Evolutionary conservation across 2,888 invertebrate genomes (phyloP).

Genomic region (Tetragonisca angustula): DNA sequence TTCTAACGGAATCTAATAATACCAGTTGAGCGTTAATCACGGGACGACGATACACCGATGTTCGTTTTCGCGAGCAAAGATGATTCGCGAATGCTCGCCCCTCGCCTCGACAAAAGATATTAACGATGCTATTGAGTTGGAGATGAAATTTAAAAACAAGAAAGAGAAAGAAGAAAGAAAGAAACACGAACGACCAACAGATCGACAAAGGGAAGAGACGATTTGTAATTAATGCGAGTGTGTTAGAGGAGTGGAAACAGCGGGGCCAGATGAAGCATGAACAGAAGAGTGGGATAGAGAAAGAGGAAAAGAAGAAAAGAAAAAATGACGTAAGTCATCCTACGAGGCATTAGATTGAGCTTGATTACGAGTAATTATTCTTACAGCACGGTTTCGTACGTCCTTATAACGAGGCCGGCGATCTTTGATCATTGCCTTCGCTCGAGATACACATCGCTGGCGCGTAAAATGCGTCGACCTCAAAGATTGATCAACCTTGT

Average conservation of each 20-base stretch:
- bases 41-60: background rate
- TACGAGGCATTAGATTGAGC: slow-evolving; percentile 81
- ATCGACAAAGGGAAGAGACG: slow-evolving; percentile 68
- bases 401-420: slow-evolving; percentile 73
- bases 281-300: background rate
- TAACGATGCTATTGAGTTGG: slow-evolving; percentile 62
- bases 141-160: slow-evolving; percentile 50
- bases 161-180: slow-evolving; percentile 37
- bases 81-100: slow-evolving; percentile 38
- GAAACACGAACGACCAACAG: slow-evolving; percentile 35
- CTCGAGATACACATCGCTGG: slow-evolving; percentile 70
- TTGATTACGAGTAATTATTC: slow-evolving; percentile 83
- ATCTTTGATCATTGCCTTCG: slow-evolving; percentile 73
- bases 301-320: background rate
- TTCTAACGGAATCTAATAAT: too few relatives aligned
- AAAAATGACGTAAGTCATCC: slow-evolving; percentile 72
- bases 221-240: slow-evolving; percentile 76
- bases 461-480: slow-evolving; percentile 51
- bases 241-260: slow-evolving; percentile 38
- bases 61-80: slow-evolving; percentile 32
- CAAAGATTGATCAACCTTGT: slow-evolving; percentile 59
- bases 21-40: background rate
- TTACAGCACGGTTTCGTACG: slow-evolving; percentile 75
- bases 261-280: slow-evolving; percentile 25
- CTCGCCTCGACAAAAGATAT: slow-evolving; percentile 56